These are phyloP conservation scores for Grapholita molesta DNA, from an alignment of 1,140 invertebrate species.

Conservation along the genomic window DNA sequence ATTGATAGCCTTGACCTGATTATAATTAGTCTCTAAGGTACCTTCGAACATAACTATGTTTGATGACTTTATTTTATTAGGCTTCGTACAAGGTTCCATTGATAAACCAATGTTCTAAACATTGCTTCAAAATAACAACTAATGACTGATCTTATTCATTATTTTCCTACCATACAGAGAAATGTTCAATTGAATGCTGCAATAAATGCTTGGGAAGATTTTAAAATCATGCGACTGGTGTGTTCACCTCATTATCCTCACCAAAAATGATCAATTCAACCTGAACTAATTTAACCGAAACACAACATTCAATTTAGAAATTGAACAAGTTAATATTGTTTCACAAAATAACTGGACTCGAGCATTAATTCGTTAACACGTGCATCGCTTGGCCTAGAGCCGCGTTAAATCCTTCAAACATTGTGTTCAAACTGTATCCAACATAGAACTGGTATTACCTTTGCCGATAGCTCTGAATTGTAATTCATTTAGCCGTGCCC, in stretches of 20 bases:
- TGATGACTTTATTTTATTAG: constrained; percentile 13
- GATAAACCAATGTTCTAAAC: not conserved
- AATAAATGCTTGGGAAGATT: too few relatives aligned
- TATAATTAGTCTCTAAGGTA: not conserved
- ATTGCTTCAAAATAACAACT: too few relatives aligned
- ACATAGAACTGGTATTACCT: not conserved
- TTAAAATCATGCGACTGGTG: too few relatives aligned
- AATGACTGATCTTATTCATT: too few relatives aligned
- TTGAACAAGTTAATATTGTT: not conserved
- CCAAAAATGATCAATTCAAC: not conserved
- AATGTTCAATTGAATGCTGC: too few relatives aligned
- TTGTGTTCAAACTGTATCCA: constrained; percentile 1
- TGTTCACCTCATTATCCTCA: too few relatives aligned
- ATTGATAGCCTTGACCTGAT: constrained; percentile 12
- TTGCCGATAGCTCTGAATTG: constrained; percentile 10
- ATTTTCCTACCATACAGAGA: too few relatives aligned
- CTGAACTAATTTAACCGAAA: not conserved
- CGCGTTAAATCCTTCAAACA: not conserved
- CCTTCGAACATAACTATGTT: not conserved
- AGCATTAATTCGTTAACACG: not conserved
- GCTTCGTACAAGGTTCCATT: not conserved
- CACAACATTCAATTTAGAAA: not conserved
- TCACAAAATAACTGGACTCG: not conserved
- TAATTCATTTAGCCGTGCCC: constrained; percentile 8
- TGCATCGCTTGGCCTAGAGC: not conserved